phyloP scores from a whole-genome alignment of 1,140 invertebrate species.

The Lanistes nyassanus region DNA sequence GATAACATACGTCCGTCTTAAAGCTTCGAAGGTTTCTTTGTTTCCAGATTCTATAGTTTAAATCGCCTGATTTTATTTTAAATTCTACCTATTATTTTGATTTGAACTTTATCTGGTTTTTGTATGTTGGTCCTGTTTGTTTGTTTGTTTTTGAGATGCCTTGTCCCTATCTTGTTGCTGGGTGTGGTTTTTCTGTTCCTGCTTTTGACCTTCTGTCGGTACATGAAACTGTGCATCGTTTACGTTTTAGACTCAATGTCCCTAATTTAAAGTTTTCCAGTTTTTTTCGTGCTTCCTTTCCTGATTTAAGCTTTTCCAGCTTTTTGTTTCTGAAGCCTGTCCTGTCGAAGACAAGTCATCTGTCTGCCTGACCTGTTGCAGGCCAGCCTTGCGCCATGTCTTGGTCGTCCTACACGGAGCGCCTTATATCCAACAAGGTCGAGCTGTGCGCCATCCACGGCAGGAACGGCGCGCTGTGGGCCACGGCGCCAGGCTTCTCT shows the following conservation, averaged over 20 bases:
- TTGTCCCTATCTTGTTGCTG: background rate
- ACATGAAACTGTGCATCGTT: background rate
- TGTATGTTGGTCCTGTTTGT: background rate
- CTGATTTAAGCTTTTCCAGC: too few relatives aligned
- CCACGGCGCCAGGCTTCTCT: slow-evolving; percentile 7
- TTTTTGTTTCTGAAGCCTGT: too few relatives aligned
- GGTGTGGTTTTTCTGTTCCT: background rate
- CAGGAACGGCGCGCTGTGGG: slow-evolving; percentile 30
- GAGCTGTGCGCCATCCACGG: slow-evolving; percentile 26
- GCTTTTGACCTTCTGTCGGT: too few relatives aligned
- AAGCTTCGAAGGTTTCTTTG: too few relatives aligned
- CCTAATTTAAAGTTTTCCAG: too few relatives aligned
- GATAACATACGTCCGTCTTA: too few relatives aligned
- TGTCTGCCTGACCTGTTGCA: background rate
- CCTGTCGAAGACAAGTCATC: too few relatives aligned
- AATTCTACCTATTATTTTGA: background rate
- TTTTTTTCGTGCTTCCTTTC: too few relatives aligned
- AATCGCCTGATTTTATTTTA: background rate
- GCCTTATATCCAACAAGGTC: slow-evolving; percentile 15
- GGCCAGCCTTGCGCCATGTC: slow-evolving; percentile 19
- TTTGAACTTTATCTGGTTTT: background rate
- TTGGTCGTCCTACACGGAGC: slow-evolving; percentile 27
- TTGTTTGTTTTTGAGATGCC: background rate
- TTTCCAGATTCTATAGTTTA: too few relatives aligned
- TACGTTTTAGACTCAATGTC: background rate